Conservation (phyloP, 1,140 invertebrate species). For the Zaprionus camerounensis region DNA sequence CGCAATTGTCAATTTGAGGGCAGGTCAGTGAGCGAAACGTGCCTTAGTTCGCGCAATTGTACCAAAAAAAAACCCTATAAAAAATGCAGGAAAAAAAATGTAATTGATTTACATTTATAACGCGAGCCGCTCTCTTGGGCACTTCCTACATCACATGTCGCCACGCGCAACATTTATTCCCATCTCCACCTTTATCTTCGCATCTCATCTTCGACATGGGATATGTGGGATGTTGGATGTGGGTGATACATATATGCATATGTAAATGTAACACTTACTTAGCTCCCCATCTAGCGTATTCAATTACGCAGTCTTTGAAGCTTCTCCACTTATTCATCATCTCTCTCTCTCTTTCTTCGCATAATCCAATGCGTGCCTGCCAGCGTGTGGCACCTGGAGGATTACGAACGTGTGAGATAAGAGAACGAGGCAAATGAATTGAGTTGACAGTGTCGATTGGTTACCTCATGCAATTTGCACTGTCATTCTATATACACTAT, state of each 20-base stretch:
- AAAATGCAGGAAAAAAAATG: not conserved
- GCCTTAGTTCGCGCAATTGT: conserved; percentile 19
- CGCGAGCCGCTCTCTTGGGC: conserved; percentile 14
- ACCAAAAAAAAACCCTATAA: conserved; percentile 10
- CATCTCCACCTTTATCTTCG: not conserved
- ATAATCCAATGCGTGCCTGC: not conserved
- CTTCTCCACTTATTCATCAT: not conserved
- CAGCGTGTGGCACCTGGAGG: not conserved
- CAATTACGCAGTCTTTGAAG: conserved; percentile 26
- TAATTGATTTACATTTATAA: conserved; percentile 56
- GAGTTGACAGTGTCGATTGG: not conserved
- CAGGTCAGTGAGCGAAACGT: conserved; percentile 55
- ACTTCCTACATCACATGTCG: conserved; percentile 9
- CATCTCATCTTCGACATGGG: not conserved
- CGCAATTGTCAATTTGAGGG: conserved; percentile 50
- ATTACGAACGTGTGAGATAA: not conserved
- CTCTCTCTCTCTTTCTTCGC: not conserved
- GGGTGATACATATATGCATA: conserved; percentile 8
- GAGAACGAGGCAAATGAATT: not conserved
- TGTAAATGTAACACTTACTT: conserved; percentile 44
- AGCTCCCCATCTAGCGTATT: conserved; percentile 27
- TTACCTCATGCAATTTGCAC: not conserved
- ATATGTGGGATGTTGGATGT: not conserved
- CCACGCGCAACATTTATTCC: conserved; percentile 2
- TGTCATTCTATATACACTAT: not conserved